Conservation (phyloP, 2,797 vertebrate genomes). For the Leucoraja ocellata region DNA sequence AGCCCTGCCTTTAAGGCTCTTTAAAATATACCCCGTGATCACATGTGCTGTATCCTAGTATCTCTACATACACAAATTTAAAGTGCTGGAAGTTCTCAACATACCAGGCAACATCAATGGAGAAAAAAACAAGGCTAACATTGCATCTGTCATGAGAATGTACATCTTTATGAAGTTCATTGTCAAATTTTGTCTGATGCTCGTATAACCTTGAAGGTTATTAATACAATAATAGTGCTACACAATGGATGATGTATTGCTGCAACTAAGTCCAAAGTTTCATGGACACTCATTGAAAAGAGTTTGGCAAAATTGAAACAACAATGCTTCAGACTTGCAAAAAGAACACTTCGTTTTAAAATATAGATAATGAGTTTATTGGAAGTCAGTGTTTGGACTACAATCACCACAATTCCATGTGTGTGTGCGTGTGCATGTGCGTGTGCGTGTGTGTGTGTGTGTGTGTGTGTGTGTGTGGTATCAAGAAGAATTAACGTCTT, state of each 20-base stretch:
- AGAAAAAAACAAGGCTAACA: background rate
- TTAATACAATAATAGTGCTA: background rate
- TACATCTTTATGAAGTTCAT: background rate
- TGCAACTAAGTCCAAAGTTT: background rate
- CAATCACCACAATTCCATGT: background rate
- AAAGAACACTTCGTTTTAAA: background rate
- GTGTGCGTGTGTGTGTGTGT: too few relatives aligned
- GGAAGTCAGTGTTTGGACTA: background rate
- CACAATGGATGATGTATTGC: background rate
- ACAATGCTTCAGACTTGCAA: background rate
- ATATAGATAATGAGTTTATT: background rate
- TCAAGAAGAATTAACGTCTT: background rate
- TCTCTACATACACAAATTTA: background rate
- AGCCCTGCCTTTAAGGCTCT: background rate
- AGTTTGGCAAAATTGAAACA: background rate
- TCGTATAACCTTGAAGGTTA: background rate
- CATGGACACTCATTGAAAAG: background rate
- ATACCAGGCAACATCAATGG: background rate
- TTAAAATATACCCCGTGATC: background rate
- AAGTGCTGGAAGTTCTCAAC: background rate
- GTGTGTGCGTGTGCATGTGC: too few relatives aligned
- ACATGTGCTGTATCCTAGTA: background rate
- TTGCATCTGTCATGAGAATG: background rate
- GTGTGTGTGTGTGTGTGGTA: background rate
- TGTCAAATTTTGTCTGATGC: background rate